These are phyloP conservation scores for Dendrolimus punctatus DNA, from an alignment of 1,140 invertebrate species.

Conservation along the genomic window DNA sequence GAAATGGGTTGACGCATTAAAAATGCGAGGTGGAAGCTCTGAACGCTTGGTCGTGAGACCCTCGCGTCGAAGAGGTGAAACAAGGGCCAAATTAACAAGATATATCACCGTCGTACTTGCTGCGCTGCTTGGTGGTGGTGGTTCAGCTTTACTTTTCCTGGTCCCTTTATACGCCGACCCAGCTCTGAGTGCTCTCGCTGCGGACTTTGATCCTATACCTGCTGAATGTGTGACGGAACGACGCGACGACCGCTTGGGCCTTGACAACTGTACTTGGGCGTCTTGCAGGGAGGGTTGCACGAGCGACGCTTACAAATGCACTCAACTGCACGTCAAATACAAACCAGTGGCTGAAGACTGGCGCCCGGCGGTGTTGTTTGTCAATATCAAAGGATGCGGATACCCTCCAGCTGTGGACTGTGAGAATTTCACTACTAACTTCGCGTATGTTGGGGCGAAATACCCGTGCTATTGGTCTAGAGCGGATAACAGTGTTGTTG, in stretches of 20 bases:
- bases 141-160: constrained; percentile 87
- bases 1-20: constrained; percentile 58
- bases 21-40: constrained; percentile 87
- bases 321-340: constrained; percentile 89
- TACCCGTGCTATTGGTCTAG: constrained; percentile 90
- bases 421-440: constrained; percentile 84
- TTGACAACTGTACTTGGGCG: constrained; percentile 90
- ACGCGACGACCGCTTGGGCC: constrained; percentile 81
- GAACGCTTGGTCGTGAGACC: constrained; percentile 83
- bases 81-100: constrained; percentile 81
- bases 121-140: constrained; percentile 84
- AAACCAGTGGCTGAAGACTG: constrained; percentile 59
- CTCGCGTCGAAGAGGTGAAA: constrained; percentile 75
- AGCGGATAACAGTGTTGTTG: constrained; percentile 84
- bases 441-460: constrained; percentile 81
- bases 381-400: constrained; percentile 82
- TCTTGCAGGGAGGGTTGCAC: constrained; percentile 92
- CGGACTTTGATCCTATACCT: constrained; percentile 85
- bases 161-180: constrained; percentile 93
- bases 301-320: constrained; percentile 88
- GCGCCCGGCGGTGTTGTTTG: constrained; percentile 59
- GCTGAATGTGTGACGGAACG: constrained; percentile 84
- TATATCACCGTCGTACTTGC: constrained; percentile 86
- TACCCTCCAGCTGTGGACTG: constrained; percentile 90
- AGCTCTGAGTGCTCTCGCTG: constrained; percentile 88